Conservation (phyloP, 2,113 vertebrate genomes). For the Alosa alosa region DNA sequence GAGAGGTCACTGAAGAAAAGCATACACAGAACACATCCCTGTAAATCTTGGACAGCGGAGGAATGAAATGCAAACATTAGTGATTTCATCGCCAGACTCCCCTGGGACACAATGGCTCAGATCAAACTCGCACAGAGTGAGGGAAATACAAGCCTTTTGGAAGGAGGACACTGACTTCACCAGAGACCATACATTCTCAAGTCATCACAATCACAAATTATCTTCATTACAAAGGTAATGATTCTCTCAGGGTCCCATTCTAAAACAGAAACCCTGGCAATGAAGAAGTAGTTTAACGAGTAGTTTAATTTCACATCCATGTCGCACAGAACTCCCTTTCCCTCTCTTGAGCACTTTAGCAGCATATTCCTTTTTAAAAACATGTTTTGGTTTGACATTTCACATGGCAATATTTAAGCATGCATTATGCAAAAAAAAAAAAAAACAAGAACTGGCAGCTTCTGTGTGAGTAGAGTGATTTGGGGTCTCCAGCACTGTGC, state of each 20-base stretch:
- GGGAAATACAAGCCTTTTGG: slow-evolving; percentile 34
- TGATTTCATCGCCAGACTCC: slow-evolving; percentile 39
- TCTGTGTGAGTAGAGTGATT: neutral
- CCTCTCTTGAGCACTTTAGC: neutral
- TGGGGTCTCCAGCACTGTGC: neutral
- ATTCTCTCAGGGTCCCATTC: neutral
- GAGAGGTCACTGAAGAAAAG: neutral
- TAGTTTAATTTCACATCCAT: neutral
- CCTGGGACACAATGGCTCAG: slow-evolving; percentile 30
- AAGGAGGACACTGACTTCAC: slow-evolving; percentile 17
- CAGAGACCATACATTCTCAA: slow-evolving; percentile 26
- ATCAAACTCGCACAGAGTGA: slow-evolving; percentile 30
- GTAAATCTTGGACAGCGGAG: neutral
- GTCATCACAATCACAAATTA: slow-evolving; percentile 29
- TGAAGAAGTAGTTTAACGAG: neutral
- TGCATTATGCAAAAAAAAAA: neutral
- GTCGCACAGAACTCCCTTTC: neutral
- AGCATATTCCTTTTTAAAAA: neutral
- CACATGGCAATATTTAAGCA: neutral
- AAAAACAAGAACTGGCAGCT: neutral
- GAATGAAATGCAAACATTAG: slow-evolving; percentile 23
- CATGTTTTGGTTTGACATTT: neutral
- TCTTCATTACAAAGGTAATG: neutral
- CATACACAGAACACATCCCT: neutral
- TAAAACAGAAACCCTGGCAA: neutral